Base-by-base conservation (phyloP, 2,888 invertebrate genomes). In the Agriotes lineatus region DNA sequence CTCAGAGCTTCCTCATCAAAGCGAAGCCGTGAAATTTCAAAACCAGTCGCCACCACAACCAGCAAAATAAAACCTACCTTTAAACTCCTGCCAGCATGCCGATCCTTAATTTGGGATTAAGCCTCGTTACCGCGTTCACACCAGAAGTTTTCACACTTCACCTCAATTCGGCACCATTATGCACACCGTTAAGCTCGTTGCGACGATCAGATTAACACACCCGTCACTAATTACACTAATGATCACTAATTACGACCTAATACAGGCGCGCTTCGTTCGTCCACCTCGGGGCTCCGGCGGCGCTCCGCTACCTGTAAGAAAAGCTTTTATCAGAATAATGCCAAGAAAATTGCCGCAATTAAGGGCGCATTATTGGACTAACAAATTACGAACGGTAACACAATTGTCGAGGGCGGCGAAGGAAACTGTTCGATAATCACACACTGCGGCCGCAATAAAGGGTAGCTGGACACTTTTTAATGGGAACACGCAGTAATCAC, bases 161-260 rank as follows among this genome's bases (percentile, higher is more conserved):
- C 61, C 25, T 61, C 45, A 61, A 48, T 37, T 61, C 22, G 42
- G 39, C 48, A 50, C 50, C 48, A 52, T 61, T 37, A 48, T 50
- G 50, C 61, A 61, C 61, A 37, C 61, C 52, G 52, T 52, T 61
- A 22, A 61, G 14, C 61, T 52, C 61, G 39, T 39, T 37, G 22
- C 33, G 48, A 30, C 50, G 50, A 39, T 61, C 39, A 39, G 50
- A 61, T 61, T 61, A 48, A 48, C 61, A 61, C 61, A 39, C 61
- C 61, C 61, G 48, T 37, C 61, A 61, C 52, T 61, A 61, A 61
- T 61, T 61, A 52, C 52, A 52, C 48, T 52, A 61, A 61, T 52
- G 35, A 45, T 45, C 44, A 59, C 59, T 59, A 59, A 59, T 59
- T 59, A 18, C 30, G 14, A 52, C 42, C 61, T 50, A 50, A 44